phyloP scores from a whole-genome alignment of 2,113 vertebrate species.

The Phylloscopus trochiloides region DNA sequence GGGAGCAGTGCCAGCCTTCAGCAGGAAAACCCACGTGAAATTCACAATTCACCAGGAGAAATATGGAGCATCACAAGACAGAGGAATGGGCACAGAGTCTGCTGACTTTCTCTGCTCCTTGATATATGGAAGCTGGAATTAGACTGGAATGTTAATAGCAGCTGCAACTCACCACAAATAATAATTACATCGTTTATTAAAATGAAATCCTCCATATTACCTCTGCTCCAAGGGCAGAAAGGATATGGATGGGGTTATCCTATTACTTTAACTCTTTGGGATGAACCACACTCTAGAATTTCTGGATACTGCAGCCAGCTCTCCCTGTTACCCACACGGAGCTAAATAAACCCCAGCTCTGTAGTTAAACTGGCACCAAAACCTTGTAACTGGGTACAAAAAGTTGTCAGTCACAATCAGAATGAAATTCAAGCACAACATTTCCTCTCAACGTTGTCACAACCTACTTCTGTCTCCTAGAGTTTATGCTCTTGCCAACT shows the following conservation, averaged over 20 bases:
- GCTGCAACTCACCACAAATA: background rate
- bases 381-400: background rate
- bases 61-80: background rate
- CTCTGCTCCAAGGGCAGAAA: background rate
- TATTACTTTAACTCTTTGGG: background rate
- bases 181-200: background rate
- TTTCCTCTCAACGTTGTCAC: background rate
- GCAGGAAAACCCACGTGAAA: background rate
- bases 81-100: background rate
- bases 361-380: background rate
- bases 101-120: background rate
- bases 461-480: background rate
- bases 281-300: background rate
- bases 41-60: background rate
- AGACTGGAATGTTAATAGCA: background rate
- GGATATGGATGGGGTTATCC: background rate
- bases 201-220: background rate
- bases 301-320: background rate
- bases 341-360: background rate
- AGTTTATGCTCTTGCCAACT: background rate
- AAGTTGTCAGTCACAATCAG: background rate
- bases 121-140: background rate
- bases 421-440: accelerated
- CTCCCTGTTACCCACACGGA: background rate
- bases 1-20: background rate